Base-by-base conservation (phyloP, 2,797 vertebrate genomes). In the Melanotaenia pygmaea region DNA sequence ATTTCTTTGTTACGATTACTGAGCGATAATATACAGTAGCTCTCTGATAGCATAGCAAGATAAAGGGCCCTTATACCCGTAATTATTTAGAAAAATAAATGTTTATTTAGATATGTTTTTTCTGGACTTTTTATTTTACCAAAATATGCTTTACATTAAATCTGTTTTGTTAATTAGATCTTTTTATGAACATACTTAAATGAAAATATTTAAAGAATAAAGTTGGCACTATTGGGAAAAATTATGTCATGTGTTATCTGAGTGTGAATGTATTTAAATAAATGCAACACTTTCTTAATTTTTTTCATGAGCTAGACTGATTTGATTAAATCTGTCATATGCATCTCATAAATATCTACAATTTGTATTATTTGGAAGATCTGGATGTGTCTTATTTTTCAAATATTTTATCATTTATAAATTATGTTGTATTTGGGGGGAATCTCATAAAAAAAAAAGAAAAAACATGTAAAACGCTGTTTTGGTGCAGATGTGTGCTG, bases 1-100 rank as follows among this genome's bases (percentile, higher is more conserved):
- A 64, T 61, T 43, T 72, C 43, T 79, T 74, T 79, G 66, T 74
- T 62, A 34, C 22, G 60, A 11, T 76, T 50, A 10, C 3, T 59
- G 72, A 61, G 13, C 13, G 62, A 56, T 51, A 26, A 57, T 75
- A 5, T 22, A 14, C 24, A 22, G 40, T 38, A 26, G 66, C 45
- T 59, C 54, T 67, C 53, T 30, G 53, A 56, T 53, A 53, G 22
- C 50, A 24, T n/a, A 24, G 22, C 45, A 47, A n/a, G 45, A 47
- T 47, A 47, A 47, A 47, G 20, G 45, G 18, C 45, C 20, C 43
- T 47, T 20, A 20, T n/a, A 47, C 8, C 45, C 45, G 6, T 47
- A 47, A 47, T 3, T 47, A 47, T 47, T 47, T 47, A n/a, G 45
- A 47, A 47, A 47, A 47, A 47, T 47, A 47, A n/a, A 47, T n/a